Evolutionary conservation across 2,113 vertebrate genomes (phyloP).

Genomic region (Vidua macroura): DNA sequence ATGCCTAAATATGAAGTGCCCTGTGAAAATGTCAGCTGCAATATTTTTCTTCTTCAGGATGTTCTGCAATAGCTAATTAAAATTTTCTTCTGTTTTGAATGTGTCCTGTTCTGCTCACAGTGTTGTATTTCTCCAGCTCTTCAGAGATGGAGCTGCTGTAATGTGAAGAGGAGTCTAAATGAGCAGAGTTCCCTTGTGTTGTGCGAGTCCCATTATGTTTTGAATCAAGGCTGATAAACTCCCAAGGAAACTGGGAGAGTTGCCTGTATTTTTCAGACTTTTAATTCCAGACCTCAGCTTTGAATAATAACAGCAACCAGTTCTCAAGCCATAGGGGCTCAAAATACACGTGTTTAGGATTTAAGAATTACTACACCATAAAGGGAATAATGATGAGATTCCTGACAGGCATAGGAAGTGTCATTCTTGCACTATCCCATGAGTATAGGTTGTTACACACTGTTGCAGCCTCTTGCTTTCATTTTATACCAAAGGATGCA

Average conservation of each 20-base stretch:
- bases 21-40: background rate
- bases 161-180: background rate
- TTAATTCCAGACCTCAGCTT: background rate
- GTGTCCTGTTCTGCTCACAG: background rate
- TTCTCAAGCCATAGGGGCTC: background rate
- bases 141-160: background rate
- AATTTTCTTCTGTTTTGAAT: background rate
- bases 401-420: background rate
- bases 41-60: background rate
- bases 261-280: background rate
- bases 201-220: background rate
- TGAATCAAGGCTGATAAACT: background rate
- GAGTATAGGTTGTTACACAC: background rate
- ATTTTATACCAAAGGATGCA: background rate
- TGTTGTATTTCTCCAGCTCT: background rate
- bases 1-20: background rate
- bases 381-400: background rate
- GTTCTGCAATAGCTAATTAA: background rate
- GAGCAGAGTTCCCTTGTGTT: background rate
- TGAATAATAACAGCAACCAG: background rate
- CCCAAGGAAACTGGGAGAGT: background rate
- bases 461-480: background rate
- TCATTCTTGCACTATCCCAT: background rate
- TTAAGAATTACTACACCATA: background rate
- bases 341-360: background rate